Evolutionary conservation across 2,888 invertebrate species (phyloP).

Genomic region (Drosophila mulleri): DNA sequence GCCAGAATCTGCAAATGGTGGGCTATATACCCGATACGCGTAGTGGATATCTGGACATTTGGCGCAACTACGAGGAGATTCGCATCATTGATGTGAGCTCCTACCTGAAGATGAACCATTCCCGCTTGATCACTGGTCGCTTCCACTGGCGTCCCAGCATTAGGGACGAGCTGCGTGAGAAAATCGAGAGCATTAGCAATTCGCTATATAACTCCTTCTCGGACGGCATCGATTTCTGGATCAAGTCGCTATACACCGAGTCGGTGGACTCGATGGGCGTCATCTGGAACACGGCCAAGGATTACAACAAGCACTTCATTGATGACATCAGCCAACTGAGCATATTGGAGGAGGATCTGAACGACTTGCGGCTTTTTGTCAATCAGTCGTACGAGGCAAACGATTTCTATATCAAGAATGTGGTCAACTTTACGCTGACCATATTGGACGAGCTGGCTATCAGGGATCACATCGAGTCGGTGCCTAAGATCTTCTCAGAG

Average conservation of each 20-base stretch:
- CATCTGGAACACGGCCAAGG: constrained; percentile 91
- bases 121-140: constrained; percentile 91
- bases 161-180: constrained; percentile 87
- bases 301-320: constrained; percentile 89
- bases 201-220: constrained; percentile 86
- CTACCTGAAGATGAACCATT: constrained; percentile 93
- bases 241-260: constrained; percentile 89
- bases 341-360: constrained; percentile 87
- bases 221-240: constrained; percentile 88
- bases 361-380: constrained; percentile 88
- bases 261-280: constrained; percentile 88
- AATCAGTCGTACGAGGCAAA: constrained; percentile 92
- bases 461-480: constrained; percentile 90
- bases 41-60: constrained; percentile 90
- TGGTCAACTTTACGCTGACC: constrained; percentile 89
- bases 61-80: constrained; percentile 93
- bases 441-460: constrained; percentile 92
- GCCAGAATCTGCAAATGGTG: constrained; percentile 89
- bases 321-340: constrained; percentile 89
- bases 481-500: constrained; percentile 92
- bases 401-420: constrained; percentile 93
- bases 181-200: constrained; percentile 84
- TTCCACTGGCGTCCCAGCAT: constrained; percentile 92
- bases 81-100: constrained; percentile 91
- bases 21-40: constrained; percentile 92